Percentiles rank a stretch among this genome's conserved stretches.
phyloP scores from a whole-genome alignment of 2,797 vertebrate genomes.

The Tragelaphus eurycerus region DNA sequence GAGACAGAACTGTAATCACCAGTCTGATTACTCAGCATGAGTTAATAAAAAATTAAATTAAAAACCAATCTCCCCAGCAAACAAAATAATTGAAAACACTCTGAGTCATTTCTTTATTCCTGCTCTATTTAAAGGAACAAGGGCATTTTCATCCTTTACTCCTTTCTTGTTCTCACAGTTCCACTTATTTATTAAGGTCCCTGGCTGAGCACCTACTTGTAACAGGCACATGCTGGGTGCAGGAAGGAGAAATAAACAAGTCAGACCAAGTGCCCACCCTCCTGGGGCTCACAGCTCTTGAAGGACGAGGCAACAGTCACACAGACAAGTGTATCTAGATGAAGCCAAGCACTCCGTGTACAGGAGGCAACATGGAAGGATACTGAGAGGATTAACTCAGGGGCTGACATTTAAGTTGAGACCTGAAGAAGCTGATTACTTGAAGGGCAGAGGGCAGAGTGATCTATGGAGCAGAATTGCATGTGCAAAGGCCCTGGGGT shows the following conservation, averaged over 20 bases:
- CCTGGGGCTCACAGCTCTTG: background rate
- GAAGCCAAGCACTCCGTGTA: accelerated
- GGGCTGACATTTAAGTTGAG: background rate
- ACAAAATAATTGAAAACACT: background rate
- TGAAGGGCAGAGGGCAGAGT: background rate
- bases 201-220: background rate
- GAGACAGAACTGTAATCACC: constrained; percentile 62
- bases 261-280: background rate
- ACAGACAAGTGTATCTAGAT: background rate
- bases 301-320: background rate
- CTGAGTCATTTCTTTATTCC: background rate
- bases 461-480: background rate
- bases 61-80: background rate
- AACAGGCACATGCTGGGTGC: background rate
- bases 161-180: background rate
- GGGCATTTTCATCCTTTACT: accelerated
- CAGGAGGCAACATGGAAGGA: background rate
- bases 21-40: constrained; percentile 58
- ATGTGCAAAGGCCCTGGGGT: background rate
- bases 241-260: background rate
- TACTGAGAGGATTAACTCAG: background rate
- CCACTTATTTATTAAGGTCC: background rate
- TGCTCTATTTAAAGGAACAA: background rate
- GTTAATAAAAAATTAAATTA: constrained; percentile 43
- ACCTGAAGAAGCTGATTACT: background rate